Conservation (phyloP, 2,888 invertebrate species). For the Eulithis testata region DNA sequence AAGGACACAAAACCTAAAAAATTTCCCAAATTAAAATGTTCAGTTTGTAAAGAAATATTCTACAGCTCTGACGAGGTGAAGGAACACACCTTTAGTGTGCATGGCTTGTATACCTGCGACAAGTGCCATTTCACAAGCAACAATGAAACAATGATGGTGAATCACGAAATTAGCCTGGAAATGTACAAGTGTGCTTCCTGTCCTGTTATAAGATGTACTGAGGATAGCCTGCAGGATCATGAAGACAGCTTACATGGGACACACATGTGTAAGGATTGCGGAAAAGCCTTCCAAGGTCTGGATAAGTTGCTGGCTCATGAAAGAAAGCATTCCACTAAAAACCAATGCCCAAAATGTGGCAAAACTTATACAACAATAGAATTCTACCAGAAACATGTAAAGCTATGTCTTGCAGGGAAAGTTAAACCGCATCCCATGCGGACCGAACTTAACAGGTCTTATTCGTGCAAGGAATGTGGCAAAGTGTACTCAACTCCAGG, state of each 20-base stretch:
- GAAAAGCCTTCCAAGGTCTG: conserved; percentile 62
- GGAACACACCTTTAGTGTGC: conserved; percentile 56
- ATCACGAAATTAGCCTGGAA: conserved; percentile 51
- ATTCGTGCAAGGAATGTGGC: conserved; percentile 64
- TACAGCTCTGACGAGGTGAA: conserved; percentile 50
- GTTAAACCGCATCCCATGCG: conserved; percentile 72
- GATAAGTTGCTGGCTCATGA: conserved; percentile 67
- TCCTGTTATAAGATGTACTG: conserved; percentile 50
- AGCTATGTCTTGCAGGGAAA: conserved; percentile 63
- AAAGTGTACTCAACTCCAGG: conserved; percentile 58
- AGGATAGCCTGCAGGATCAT: conserved; percentile 60
- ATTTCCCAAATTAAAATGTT: conserved; percentile 48
- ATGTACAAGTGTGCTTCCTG: conserved; percentile 62
- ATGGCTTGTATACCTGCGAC: conserved; percentile 58
- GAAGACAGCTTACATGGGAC: conserved; percentile 53
- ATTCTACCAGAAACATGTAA: conserved; percentile 68
- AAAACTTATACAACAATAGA: conserved; percentile 70
- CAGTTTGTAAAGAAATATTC: conserved; percentile 54
- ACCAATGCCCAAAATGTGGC: conserved; percentile 71
- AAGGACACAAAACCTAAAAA: conserved; percentile 37
- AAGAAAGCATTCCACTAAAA: conserved; percentile 64
- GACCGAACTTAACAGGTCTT: conserved; percentile 43
- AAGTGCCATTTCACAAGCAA: conserved; percentile 57
- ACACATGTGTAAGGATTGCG: conserved; percentile 69
- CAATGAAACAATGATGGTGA: conserved; percentile 46